Base-by-base conservation (phyloP, 64 coral and sea anemone genomes). In the Stichodactyla mertensii region DNA sequence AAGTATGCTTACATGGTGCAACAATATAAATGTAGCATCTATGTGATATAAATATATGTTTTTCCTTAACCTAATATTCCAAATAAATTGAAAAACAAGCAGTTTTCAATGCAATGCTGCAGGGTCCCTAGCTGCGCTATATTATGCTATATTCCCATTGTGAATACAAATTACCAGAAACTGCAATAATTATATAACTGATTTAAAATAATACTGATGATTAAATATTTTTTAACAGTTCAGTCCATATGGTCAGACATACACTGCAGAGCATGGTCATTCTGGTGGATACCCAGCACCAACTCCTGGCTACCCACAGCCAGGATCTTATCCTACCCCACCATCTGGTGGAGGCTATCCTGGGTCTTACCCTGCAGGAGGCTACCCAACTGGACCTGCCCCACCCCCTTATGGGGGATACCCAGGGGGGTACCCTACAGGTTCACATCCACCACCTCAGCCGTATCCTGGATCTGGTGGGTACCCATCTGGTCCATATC, bases 201-300 rank as follows among this genome's bases (percentile, higher is more conserved):
- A 2, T 45, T 45, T 45, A 45, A 45, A 45, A 45, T 19, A 77
- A 51, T 26, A 77, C 18, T 58, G 56, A 58, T 58, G 56, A 11
- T 58, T 66, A 26, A 74, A 10, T 13, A 11, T 74, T 54, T 28
- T 66, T 70, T 60, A 77, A 22, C 59, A 92, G 91, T 92, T 92
- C 55, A 92, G 91, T 82, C 91, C 91, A 6, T 92, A 92, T 84
- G 91, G 91, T 53, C 91, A 92, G 20, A 77, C 55, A 12, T 92
- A 88, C 69, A 19, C 69, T 10, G 86, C 91, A 10, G 91, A 92
- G 27, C 91, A 92, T 36, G n/a, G 22, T 16, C 77, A 58, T 54
- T 56, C 62, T 12, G 91, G 91, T 28, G 57, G 85, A 52, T 64
- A 61, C 53, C 90, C 90, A 70, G 86, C 61, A 60, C 86, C 27